These are phyloP conservation scores for Habropoda laboriosa DNA, from an alignment of 1,140 invertebrate species.

Conservation along the genomic window DNA sequence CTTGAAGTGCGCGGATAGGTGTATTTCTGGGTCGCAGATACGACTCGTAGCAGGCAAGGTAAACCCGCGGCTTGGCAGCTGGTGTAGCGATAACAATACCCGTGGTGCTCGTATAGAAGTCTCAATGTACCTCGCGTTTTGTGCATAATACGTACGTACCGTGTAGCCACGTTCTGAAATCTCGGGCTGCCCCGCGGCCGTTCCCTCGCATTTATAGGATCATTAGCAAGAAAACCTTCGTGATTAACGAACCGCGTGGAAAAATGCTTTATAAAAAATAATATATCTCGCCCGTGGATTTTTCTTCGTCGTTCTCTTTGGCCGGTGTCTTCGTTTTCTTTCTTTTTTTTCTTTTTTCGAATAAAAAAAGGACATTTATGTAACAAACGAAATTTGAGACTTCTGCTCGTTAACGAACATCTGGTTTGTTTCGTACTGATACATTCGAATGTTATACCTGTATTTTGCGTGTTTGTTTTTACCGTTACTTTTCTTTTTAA, in stretches of 20 bases:
- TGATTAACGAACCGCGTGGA: constrained; percentile 15
- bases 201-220: constrained; percentile 57
- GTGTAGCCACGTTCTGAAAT: constrained; percentile 67
- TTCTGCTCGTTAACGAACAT: too few relatives aligned
- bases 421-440: too few relatives aligned
- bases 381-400: too few relatives aligned
- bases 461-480: too few relatives aligned
- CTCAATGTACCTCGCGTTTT: constrained; percentile 60
- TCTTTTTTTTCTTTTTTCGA: not conserved
- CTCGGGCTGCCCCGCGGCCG: constrained; percentile 67
- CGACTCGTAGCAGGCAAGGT: constrained; percentile 42
- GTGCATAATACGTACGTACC: constrained; percentile 38
- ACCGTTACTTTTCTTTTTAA: too few relatives aligned
- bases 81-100: constrained; percentile 75
- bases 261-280: not conserved
- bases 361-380: too few relatives aligned
- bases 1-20: not conserved
- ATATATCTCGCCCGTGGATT: not conserved
- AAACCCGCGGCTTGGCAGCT: constrained; percentile 72
- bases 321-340: not conserved
- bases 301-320: not conserved
- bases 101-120: constrained; percentile 74
- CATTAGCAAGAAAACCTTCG: constrained; percentile 19
- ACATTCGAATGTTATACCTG: too few relatives aligned
- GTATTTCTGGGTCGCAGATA: constrained; percentile 48